These are phyloP conservation scores for Cristatella mucedo DNA, from an alignment of 2,888 invertebrate species.

Conservation along the genomic window DNA sequence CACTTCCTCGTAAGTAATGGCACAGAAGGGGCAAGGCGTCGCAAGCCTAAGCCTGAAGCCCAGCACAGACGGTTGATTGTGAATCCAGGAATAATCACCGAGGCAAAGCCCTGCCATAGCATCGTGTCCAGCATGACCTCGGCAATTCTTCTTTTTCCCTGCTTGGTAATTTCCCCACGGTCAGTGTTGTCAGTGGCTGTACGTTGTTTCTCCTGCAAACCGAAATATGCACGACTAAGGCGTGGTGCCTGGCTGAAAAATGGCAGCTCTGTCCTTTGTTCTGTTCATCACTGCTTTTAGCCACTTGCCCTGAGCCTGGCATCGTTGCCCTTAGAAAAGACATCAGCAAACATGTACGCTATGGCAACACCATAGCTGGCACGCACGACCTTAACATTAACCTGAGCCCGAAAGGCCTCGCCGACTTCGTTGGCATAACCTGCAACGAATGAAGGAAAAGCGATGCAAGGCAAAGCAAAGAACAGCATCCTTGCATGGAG, in stretches of 20 bases:
- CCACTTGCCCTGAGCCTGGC: conserved; percentile 45
- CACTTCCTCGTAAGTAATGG: conserved; percentile 45
- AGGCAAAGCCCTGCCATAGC: conserved; percentile 81
- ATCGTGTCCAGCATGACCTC: conserved; percentile 59
- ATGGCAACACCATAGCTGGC: conserved; percentile 63
- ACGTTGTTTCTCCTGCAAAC: too few relatives aligned
- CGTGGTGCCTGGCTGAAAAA: too few relatives aligned
- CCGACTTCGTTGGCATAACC: conserved; percentile 94
- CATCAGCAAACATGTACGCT: conserved; percentile 72
- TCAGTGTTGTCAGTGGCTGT: too few relatives aligned
- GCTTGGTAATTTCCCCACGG: conserved; percentile 12
- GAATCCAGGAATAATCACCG: conserved; percentile 64
- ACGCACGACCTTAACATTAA: conserved; percentile 53
- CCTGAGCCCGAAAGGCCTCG: conserved; percentile 69
- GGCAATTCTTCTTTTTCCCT: conserved; percentile 18
- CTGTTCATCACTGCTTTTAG: too few relatives aligned
- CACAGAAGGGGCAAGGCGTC: conserved; percentile 14
- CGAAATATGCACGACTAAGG: too few relatives aligned
- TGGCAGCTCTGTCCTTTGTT: too few relatives aligned
- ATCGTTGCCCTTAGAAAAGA: conserved; percentile 50
- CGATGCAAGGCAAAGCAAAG: too few relatives aligned
- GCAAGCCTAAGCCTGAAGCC: conserved; percentile 16
- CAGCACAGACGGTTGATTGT: conserved; percentile 69
- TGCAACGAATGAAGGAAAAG: conserved; percentile 34
- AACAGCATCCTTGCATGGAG: too few relatives aligned